Base-by-base conservation (phyloP, 2,888 invertebrate genomes). In the Sarcophaga rosellei region DNA sequence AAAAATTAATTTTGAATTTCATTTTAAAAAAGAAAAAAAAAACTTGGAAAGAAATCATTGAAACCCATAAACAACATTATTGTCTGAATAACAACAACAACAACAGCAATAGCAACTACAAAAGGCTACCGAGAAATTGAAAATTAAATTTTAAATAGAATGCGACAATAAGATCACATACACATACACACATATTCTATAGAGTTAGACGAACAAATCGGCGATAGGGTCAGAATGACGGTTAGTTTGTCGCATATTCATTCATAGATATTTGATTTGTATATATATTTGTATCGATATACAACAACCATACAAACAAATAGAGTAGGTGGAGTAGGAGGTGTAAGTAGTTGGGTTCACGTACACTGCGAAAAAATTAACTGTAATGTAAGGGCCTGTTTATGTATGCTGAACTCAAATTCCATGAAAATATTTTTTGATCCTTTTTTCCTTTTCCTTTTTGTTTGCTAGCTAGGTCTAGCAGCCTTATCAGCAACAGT, bases 111-210 rank as follows among this genome's bases (percentile, higher is more conserved):
- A 78, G 10, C 2, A 63, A 63, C 10, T 35, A 61, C 45, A 76
- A 84, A 85, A 85, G 75, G 85, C 85, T 82, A 79, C 82, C 79
- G 82, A 82, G 85, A 85, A 85, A 85, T 82, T 85, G 85, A 82
- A 85, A 85, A 82, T 82, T 75, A 62, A 73, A 82, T 82, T 85
- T 85, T 75, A 72, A 72, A 82, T 79, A 79, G 85, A 85, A 85
- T 82, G 75, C 47, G 81, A 75, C 81, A 35, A 53, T 3, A 82
- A 81, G 75, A 85, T 79, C 85, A 79, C 20, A 35, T 4, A 63
- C 20, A 59, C 17, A 74, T 59, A 47, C 12, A 47, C 12, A 35
- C 35, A 35, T 35, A 57, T 57, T 57, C 57, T 57, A 74, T 70
- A 53, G 4, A 15, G 15, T 0, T 2, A 53, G 17, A 53, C 53